Evolutionary conservation across 2,888 invertebrate species (phyloP), one percentile per base, ranked within the genome.

Genomic region (Pollenia amentaria): DNA sequence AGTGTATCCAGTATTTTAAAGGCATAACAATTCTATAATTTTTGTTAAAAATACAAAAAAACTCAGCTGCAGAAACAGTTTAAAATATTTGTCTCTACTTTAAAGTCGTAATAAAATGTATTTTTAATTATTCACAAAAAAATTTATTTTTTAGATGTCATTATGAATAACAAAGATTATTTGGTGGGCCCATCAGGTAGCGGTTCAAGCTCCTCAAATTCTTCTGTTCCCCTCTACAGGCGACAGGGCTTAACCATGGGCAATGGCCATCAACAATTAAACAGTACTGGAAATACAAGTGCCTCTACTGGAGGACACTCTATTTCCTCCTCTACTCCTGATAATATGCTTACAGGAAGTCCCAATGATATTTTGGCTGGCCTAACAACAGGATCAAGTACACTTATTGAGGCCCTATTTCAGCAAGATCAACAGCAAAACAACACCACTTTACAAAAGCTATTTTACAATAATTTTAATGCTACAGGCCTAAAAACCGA

Each of bases 221-320:
- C 89, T 65, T 87, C 94, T 4, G 93, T 94, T 77, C 94, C 94
- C 3, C 91, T 94, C 51, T 94, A 94, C 89, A 92, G 94, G 21
- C 92, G 94, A 1, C 94, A 94, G 88, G 93, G 93, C 8, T 89
- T 92, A 88, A 65, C 91, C 8, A 85, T 89, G 87, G 91, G 92
- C 18, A 93, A 92, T 82, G 92, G 92, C 9, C 75, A 82, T 40
- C 84, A 85, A 12, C 84, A 84, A 29, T 11, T 76, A 2, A 81
- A 75, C 44, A 88, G 57, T 53, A 18, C 73, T n/a, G 88, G 89
- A 10, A 89, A 89, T 80, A 88, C 90, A 60, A 88, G 89, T 38
- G 88, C 88, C 18, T 89, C 90, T 72, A 88, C 90, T 65, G 89
- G 89, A 12, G 90, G 81, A 2, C 90, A 90, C 57, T 90, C 91